A percentile compares a stretch with the other conserved stretches of the same genome.
Evolutionary conservation across 2,888 invertebrate species (phyloP).

Genomic region (Dysmachus trigonus): DNA sequence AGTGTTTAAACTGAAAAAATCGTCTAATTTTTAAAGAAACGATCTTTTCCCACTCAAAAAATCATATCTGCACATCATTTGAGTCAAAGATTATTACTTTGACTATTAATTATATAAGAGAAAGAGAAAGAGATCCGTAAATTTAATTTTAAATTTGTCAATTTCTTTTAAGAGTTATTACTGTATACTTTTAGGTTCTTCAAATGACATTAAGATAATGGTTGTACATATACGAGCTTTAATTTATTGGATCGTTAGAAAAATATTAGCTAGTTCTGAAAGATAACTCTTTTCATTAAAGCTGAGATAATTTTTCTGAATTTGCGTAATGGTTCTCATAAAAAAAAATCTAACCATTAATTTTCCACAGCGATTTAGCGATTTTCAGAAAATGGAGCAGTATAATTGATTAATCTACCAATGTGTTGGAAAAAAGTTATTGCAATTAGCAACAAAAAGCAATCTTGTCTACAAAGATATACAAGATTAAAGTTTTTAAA

Average conservation of each 20-base stretch:
- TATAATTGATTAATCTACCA: background rate
- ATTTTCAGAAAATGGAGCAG: background rate
- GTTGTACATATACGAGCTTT: background rate
- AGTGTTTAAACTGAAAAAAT: background rate
- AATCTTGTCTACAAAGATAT: background rate
- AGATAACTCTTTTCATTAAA: background rate
- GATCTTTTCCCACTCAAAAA: no score
- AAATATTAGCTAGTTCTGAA: background rate
- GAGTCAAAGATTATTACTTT: no score
- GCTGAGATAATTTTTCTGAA: background rate
- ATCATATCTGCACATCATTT: no score
- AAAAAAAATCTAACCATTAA: background rate
- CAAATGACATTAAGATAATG: background rate
- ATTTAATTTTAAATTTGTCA: no score
- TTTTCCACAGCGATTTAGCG: background rate
- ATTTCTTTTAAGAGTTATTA: background rate
- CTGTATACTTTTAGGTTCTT: background rate
- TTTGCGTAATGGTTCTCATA: no score
- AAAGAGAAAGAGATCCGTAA: no score
- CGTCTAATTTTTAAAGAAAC: no score
- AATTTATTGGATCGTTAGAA: background rate
- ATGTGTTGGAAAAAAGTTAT: no score
- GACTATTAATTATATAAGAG: no score
- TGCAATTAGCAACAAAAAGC: background rate
- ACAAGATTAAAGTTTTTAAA: background rate